These are phyloP conservation scores for Amazonetta brasiliensis DNA, from an alignment of 2,797 vertebrate genomes.

Conservation along the genomic window DNA sequence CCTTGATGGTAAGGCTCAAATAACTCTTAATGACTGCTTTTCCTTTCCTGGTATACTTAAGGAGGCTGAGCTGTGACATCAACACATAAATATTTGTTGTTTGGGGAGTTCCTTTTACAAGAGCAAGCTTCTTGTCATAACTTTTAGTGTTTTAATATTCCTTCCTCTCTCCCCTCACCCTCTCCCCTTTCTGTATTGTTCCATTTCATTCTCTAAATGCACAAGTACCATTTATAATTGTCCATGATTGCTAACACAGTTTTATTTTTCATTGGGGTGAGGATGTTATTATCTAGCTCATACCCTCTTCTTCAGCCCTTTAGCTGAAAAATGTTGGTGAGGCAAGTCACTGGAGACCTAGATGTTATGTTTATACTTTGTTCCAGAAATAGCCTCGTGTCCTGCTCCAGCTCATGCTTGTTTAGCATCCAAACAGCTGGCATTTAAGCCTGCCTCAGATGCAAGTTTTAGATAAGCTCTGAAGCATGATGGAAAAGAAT, in stretches of 20 bases:
- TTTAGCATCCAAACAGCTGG: neutral
- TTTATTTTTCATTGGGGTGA: neutral
- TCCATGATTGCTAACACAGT: neutral
- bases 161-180: no score
- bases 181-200: neutral
- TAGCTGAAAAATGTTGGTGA: neutral
- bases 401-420: neutral
- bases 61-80: neutral
- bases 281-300: neutral
- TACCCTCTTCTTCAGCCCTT: neutral
- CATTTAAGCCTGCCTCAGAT: neutral
- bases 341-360: neutral
- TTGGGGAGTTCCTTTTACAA: neutral
- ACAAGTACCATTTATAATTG: neutral
- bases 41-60: neutral
- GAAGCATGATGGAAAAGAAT: neutral
- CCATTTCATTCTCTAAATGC: neutral
- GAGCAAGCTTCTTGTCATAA: neutral
- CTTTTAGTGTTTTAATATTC: neutral
- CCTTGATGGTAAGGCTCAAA: neutral
- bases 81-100: constrained; percentile 15
- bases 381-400: neutral
- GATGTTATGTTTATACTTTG: neutral
- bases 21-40: neutral
- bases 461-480: neutral